Base-by-base conservation (phyloP, 2,797 vertebrate species). In the Apogon hyalosoma region DNA sequence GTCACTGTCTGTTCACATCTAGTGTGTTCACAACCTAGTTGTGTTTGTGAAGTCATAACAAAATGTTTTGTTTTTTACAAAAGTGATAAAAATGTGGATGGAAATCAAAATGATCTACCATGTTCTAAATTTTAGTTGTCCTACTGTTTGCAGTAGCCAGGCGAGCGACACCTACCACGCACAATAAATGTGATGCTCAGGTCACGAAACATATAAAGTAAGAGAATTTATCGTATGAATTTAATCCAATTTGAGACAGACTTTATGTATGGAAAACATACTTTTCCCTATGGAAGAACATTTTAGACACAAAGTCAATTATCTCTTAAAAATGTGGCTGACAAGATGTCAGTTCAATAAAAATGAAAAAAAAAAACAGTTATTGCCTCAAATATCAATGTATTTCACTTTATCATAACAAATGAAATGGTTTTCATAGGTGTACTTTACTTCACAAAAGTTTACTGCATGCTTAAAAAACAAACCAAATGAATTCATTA, bases 1-100 rank as follows among this genome's bases (percentile, higher is more conserved):
- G 93, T 93, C 92, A 93, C 92, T 92, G 92, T 94, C 91, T 94
- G 92, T 81, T 94, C 86, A 91, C 90, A 82, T 85, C 76, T 70
- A 80, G 75, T 85, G 85, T 89, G 79, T 76, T 77, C 87, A 88
- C 91, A 93, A 89, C 87, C 58, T 56, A 12, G 67, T 85, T 87
- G 86, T 85, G 83, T 85, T 79, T 83, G 66, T 84, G 57, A 82
- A 89, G 68, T 82, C 82, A 67, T 33, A 62, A 56, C 75, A 73
- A 42, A 24, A 74, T 82, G 61, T 47, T 54, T 36, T 41, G 47
- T 18, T 43, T 50, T 39, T 47, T 73, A 41, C 18, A 58, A 38
- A 48, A 72, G 39, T n/a, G 1, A 72, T 60, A 33, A 47, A 57
- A 48, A 71, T 60, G 63, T 72, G 14, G 49, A 81, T 15, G 73